Base-by-base conservation (phyloP, 1,140 invertebrate genomes). In the Diploscapter pachys region DNA sequence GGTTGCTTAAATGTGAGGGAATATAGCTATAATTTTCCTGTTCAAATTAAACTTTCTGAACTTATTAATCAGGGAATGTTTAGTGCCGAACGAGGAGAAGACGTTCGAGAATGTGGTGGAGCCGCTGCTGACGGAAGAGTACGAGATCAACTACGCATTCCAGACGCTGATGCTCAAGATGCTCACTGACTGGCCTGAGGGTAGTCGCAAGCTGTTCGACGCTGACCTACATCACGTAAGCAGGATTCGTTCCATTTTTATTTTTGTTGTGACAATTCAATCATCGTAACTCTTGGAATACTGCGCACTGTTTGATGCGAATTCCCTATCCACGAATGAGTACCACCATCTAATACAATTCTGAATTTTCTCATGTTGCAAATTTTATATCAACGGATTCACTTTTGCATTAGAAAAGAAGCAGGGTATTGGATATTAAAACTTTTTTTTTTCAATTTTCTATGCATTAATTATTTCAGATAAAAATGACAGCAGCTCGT, bases 161-260 rank as follows among this genome's bases (percentile, higher is more conserved):
- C 77, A 82, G n/a, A 83, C 81, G 13, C 64, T 83, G 3, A 48
- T 82, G 9, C 59, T 83, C 3, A 85, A 85, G 76, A 84, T 84
- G 83, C 67, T 85, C 11, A 84, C 84, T 4, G 83, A 86, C 70
- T 84, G 83, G 83, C 85, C 83, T 3, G 79, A 82, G 57, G 80
- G 82, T 68, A 71, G 62, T 13, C 31, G 57, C 9, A 68, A 67
- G 6, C 70, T 75, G 4, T 84, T 85, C 63, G 72, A 83, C 56
- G 69, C 76, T 4, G 83, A 84, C 68, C 66, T 83, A 61, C 75
- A 82, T 67, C 82, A 83, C 71, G 82, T 82, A 63, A 49, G 57
- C 74, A 9, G 48, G 8, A 53, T 13, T 53, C 13, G 3, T n/a
- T 52, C 1, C 1, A 59, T 2, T 11, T 31, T 59, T 52, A 67